phyloP scores from a whole-genome alignment of 2,888 invertebrate genomes.

The Acleris cristana region DNA sequence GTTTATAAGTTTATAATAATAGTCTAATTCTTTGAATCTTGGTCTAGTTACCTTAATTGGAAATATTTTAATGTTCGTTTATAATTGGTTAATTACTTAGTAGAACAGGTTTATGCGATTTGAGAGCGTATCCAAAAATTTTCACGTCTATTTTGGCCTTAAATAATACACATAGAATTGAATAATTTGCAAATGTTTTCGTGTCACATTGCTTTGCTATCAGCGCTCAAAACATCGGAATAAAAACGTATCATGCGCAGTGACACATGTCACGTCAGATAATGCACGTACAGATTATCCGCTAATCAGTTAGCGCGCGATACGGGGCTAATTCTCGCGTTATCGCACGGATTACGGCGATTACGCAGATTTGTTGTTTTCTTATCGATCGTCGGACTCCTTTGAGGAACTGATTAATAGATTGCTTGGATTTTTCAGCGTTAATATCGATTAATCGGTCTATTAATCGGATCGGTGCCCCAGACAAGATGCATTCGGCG shows the following conservation, averaged over 20 bases:
- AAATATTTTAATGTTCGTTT: conserved; percentile 21
- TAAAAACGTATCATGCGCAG: conserved; percentile 13
- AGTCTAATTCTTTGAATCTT: conserved; percentile 32
- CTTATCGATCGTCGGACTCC: conserved; percentile 65
- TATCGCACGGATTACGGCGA: conserved; percentile 68
- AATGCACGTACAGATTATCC: conserved; percentile 49
- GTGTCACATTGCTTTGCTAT: neutral
- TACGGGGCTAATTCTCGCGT: conserved; percentile 52
- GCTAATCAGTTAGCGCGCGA: conserved; percentile 56
- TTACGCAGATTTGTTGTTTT: conserved; percentile 71
- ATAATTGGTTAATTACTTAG: conserved; percentile 11
- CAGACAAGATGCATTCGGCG: no score
- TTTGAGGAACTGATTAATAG: conserved; percentile 44
- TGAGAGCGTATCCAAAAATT: conserved; percentile 1
- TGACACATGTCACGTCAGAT: conserved; percentile 41
- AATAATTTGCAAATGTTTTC: neutral
- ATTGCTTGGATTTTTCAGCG: conserved; percentile 20
- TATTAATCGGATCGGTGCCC: conserved; percentile 1
- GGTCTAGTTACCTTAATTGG: conserved; percentile 25
- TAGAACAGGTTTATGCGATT: conserved; percentile 13
- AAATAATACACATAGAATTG: neutral
- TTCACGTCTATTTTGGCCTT: neutral
- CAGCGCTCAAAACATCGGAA: conserved; percentile 18
- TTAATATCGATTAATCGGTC: conserved; percentile 28
- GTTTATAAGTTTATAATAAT: conserved; percentile 44